These are phyloP conservation scores for Drosophila kepulauana DNA, from an alignment of 1,140 invertebrate genomes.

Conservation along the genomic window DNA sequence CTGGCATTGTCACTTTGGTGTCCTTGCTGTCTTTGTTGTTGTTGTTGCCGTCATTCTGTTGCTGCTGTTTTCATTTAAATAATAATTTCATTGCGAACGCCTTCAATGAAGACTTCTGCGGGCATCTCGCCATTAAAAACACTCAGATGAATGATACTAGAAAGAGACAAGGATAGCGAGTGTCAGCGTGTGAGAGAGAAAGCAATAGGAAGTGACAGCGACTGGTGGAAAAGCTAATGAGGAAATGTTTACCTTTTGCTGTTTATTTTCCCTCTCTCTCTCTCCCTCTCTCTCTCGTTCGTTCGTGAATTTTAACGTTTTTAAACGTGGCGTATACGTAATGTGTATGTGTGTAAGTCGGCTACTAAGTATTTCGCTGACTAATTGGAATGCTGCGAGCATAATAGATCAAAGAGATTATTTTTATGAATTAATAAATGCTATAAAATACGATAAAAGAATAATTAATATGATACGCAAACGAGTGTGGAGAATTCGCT, in stretches of 20 bases:
- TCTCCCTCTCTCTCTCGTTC: too few relatives aligned
- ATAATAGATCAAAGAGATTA: conserved; percentile 48
- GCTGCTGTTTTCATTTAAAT: conserved; percentile 81
- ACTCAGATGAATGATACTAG: conserved; percentile 18
- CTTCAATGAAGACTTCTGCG: conserved; percentile 51
- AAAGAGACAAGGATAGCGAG: background rate
- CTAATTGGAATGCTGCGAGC: conserved; percentile 40
- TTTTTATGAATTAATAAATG: conserved; percentile 24
- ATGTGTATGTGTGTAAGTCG: conserved; percentile 27
- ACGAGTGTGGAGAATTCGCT: background rate
- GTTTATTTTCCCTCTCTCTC: background rate
- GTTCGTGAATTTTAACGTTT: conserved; percentile 19
- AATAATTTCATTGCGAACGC: conserved; percentile 81
- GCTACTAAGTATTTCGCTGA: conserved; percentile 7
- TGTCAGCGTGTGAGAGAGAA: background rate
- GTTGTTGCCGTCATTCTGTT: conserved; percentile 36
- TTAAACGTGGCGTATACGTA: conserved; percentile 35
- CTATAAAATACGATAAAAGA: conserved; percentile 20
- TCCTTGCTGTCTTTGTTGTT: conserved; percentile 33
- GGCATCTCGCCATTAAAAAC: conserved; percentile 27
- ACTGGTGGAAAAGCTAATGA: conserved; percentile 29
- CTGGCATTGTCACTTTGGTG: conserved; percentile 35
- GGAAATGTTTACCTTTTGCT: conserved; percentile 42
- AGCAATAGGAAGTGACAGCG: background rate
- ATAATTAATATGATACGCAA: conserved; percentile 19